phyloP scores from a whole-genome alignment of 2,888 invertebrate species.

The Biston stratarius region DNA sequence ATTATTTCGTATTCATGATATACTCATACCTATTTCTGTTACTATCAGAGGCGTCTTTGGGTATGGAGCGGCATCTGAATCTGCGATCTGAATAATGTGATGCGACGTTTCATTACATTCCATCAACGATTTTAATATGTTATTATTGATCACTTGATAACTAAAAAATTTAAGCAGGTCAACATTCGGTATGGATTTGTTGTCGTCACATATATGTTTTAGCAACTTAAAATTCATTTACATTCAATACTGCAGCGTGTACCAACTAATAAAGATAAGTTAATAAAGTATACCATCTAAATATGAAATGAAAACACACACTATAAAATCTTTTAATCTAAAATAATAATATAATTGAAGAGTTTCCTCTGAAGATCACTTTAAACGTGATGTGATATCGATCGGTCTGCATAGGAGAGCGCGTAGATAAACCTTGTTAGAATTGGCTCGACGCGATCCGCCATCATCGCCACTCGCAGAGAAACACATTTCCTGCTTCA shows the following conservation, averaged over 20 bases:
- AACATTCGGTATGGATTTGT: too few species aligned
- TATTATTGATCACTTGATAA: neutral
- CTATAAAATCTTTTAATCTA: slow-evolving; percentile 10
- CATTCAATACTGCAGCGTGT: too few species aligned
- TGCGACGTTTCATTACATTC: neutral
- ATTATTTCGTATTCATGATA: slow-evolving; percentile 12
- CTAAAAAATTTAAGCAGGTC: too few species aligned
- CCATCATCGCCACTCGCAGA: slow-evolving; percentile 58
- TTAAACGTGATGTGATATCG: slow-evolving; percentile 43
- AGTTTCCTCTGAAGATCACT: slow-evolving; percentile 31
- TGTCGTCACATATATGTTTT: too few species aligned
- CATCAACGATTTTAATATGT: neutral
- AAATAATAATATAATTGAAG: slow-evolving; percentile 10
- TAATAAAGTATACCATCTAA: neutral
- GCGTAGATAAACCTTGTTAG: slow-evolving; percentile 46
- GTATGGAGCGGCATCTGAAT: neutral
- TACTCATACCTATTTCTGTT: slow-evolving; percentile 2
- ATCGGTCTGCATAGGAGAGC: slow-evolving; percentile 33
- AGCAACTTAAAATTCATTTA: too few species aligned
- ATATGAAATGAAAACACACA: neutral
- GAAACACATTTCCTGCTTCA: slow-evolving; percentile 77
- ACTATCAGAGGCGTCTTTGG: slow-evolving; percentile 8
- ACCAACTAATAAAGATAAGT: too few species aligned
- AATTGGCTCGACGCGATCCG: slow-evolving; percentile 47
- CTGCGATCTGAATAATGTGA: slow-evolving; percentile 3